Percentiles rank a stretch among this genome's conserved stretches.
Conservation (phyloP, 2,888 invertebrate genomes). For the Hydraecia micacea region DNA sequence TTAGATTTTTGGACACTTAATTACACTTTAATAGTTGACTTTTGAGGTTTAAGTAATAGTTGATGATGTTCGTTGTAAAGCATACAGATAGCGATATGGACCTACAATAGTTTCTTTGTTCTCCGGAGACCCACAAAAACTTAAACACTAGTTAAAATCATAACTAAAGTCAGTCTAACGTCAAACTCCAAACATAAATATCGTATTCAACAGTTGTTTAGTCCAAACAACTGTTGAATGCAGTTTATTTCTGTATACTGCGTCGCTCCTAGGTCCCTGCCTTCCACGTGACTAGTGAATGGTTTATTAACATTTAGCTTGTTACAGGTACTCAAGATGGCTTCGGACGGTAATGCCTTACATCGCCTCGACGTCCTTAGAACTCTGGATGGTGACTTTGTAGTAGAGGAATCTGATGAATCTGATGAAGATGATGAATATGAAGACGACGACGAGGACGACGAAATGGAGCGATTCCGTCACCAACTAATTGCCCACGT, state of each 20-base stretch:
- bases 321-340: slow-evolving; percentile 14
- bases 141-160: slow-evolving; percentile 1
- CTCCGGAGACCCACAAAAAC: not conserved
- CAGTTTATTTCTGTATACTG: not conserved
- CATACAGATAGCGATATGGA: not conserved
- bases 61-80: too few species aligned
- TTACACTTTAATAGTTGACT: not conserved
- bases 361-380: not conserved
- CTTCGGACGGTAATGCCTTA: not conserved
- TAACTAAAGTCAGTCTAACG: not conserved
- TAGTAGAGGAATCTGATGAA: not conserved
- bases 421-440: not conserved
- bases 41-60: not conserved
- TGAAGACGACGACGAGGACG: not conserved
- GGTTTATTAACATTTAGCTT: not conserved
- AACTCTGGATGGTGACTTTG: not conserved
- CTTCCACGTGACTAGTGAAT: not conserved
- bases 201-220: not conserved
- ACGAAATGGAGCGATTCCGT: not conserved
- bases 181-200: not conserved
- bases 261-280: too few species aligned
- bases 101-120: not conserved
- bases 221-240: not conserved
- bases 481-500: accelerated
- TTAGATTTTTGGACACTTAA: not conserved